A percentile compares a stretch with the other conserved stretches of the same genome.
Evolutionary conservation across 2,113 vertebrate genomes (phyloP).

Genomic region (Thinocorus orbignyianus): DNA sequence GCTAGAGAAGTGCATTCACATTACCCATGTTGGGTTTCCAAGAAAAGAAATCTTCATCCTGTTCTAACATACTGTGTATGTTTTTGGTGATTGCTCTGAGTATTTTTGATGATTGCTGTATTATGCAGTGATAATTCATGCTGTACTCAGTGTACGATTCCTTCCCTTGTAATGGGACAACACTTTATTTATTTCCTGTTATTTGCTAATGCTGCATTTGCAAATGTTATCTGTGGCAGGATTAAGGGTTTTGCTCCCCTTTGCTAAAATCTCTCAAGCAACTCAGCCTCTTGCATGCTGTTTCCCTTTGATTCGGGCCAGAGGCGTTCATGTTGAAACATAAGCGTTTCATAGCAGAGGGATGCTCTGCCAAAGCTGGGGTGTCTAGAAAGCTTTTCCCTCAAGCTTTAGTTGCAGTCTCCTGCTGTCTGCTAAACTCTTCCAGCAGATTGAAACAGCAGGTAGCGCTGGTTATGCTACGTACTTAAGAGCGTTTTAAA

Average conservation of each 20-base stretch:
- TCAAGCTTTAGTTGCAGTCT: slow-evolving; percentile 51
- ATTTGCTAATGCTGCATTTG: neutral
- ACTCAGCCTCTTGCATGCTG: neutral
- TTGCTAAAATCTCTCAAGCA: slow-evolving; percentile 20
- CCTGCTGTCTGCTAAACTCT: slow-evolving; percentile 61
- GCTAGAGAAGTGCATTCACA: neutral
- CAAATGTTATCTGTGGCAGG: neutral
- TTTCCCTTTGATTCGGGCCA: slow-evolving; percentile 27
- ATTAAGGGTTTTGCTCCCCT: slow-evolving; percentile 20
- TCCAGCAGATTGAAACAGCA: slow-evolving; percentile 67
- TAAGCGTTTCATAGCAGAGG: neutral
- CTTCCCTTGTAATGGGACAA: neutral
- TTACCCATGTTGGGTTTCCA: neutral
- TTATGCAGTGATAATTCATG: slow-evolving; percentile 60
- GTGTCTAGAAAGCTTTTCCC: slow-evolving; percentile 39
- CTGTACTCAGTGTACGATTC: neutral
- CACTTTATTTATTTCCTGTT: slow-evolving; percentile 12
- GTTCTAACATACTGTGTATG: slow-evolving; percentile 21
- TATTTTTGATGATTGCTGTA: slow-evolving; percentile 15
- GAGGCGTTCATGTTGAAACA: slow-evolving; percentile 25
- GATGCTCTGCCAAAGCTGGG: slow-evolving; percentile 36
- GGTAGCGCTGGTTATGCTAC: slow-evolving; percentile 54
- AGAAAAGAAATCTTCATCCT: slow-evolving; percentile 33
- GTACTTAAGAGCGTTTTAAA: slow-evolving; percentile 66
- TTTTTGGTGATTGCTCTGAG: slow-evolving; percentile 27